These are phyloP conservation scores for Drosophila limbata DNA, from an alignment of 2,888 invertebrate genomes.

Conservation along the genomic window DNA sequence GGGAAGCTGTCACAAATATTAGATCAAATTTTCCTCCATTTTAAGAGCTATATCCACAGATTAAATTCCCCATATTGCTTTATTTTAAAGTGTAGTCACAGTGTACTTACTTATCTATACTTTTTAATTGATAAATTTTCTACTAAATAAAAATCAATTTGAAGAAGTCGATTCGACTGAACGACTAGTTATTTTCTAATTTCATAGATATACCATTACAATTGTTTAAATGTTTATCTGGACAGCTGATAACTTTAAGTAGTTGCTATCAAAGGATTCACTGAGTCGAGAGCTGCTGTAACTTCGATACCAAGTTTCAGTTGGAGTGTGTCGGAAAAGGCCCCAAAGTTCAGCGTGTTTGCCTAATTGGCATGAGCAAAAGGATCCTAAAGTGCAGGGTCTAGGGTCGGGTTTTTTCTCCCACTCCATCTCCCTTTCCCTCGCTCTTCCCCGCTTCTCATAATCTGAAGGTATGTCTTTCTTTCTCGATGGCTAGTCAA, in stretches of 20 bases:
- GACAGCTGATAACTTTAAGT: constrained; percentile 62
- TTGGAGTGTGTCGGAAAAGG: constrained; percentile 8
- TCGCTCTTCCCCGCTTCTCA: not conserved
- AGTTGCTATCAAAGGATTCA: constrained; percentile 21
- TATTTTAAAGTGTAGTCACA: too few relatives aligned
- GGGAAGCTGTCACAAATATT: too few relatives aligned
- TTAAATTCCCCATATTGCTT: too few relatives aligned
- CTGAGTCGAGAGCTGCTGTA: not conserved
- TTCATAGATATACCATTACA: too few relatives aligned
- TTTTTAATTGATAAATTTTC: constrained; percentile 1
- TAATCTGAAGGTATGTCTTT: constrained; percentile 37
- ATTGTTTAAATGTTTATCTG: constrained; percentile 21
- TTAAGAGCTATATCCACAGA: too few relatives aligned
- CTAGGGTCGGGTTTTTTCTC: constrained; percentile 17
- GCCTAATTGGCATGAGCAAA: constrained; percentile 58
- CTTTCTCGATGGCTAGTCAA: constrained; percentile 52
- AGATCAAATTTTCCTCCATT: too few relatives aligned
- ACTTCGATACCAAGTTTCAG: not conserved
- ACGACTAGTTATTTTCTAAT: too few relatives aligned
- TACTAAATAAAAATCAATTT: not conserved
- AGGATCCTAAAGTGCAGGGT: constrained; percentile 39
- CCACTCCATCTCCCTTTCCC: constrained; percentile 1
- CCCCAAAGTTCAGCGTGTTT: constrained; percentile 59
- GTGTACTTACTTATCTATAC: too few relatives aligned
- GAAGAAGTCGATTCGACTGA: not conserved